A percentile compares a stretch with the other conserved stretches of the same genome.
Conservation (phyloP, 2,797 vertebrate genomes). For the Pantherophis vulpinus region DNA sequence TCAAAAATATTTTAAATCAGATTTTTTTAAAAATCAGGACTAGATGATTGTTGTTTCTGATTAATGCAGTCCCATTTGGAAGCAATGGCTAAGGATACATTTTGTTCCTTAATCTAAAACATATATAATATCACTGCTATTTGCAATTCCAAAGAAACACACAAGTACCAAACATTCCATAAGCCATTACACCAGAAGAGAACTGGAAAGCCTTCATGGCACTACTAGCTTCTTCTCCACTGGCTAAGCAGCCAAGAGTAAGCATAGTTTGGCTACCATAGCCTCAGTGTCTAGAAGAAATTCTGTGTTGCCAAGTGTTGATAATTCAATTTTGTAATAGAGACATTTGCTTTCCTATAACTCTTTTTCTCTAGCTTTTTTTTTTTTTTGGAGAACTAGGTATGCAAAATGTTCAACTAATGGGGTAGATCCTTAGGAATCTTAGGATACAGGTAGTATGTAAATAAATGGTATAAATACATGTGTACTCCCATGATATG, state of each 20-base stretch:
- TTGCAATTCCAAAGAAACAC: not conserved
- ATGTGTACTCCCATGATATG: not conserved
- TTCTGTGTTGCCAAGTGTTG: not conserved
- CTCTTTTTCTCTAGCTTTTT: not conserved
- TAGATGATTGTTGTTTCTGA: not conserved
- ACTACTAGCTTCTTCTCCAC: not conserved
- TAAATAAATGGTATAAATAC: not conserved
- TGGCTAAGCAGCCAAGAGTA: not conserved
- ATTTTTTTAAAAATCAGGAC: not conserved
- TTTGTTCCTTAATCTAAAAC: not conserved
- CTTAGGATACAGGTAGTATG: not conserved
- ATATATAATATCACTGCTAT: not conserved
- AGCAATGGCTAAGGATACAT: not conserved
- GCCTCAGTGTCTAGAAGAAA: not conserved
- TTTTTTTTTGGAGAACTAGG: not conserved
- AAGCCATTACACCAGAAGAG: not conserved
- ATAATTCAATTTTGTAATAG: not conserved
- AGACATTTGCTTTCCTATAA: not conserved
- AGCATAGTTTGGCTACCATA: not conserved
- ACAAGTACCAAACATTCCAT: not conserved
- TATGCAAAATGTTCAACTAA: not conserved
- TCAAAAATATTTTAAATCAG: slow-evolving; percentile 6
- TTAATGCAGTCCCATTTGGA: not conserved
- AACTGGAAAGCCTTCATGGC: not conserved
- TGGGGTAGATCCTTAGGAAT: not conserved